These are phyloP conservation scores for Zophobas morio DNA, from an alignment of 1,140 invertebrate genomes.

Conservation along the genomic window DNA sequence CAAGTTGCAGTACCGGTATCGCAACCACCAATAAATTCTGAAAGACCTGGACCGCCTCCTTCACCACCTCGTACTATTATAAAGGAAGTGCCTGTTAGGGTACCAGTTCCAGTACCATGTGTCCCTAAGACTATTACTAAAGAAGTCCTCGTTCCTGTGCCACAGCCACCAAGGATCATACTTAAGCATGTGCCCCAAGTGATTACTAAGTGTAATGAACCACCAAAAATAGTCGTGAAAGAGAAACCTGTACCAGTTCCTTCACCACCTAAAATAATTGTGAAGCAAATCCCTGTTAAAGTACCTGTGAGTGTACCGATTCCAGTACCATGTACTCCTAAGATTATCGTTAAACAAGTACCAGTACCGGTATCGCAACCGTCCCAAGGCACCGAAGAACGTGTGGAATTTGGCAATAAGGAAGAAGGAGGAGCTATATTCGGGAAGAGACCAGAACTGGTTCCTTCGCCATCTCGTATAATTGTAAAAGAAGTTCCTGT, in stretches of 20 bases:
- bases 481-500: slow-evolving; percentile 15
- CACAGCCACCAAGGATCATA: slow-evolving; percentile 10
- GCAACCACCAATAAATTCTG: background rate
- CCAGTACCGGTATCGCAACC: too few species aligned
- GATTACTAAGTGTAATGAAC: slow-evolving; percentile 7
- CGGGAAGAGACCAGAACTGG: slow-evolving; percentile 1
- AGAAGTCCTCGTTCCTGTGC: slow-evolving; percentile 21
- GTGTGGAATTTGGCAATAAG: too few species aligned
- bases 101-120: background rate
- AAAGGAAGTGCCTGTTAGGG: background rate
- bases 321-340: background rate
- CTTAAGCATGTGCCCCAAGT: slow-evolving; percentile 2
- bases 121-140: background rate
- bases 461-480: background rate
- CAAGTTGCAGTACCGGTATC: background rate
- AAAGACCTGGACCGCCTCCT: too few species aligned
- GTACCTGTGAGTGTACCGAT: slow-evolving; percentile 3
- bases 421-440: too few species aligned
- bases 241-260: slow-evolving; percentile 18
- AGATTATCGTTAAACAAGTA: too few species aligned
- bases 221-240: slow-evolving; percentile 7
- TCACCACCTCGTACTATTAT: too few species aligned
- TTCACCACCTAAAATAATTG: background rate
- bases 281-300: slow-evolving; percentile 3
- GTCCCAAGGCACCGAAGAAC: too few species aligned